Evolutionary conservation across 2,797 vertebrate genomes (phyloP).

Genomic region (Epinephelus awoara): DNA sequence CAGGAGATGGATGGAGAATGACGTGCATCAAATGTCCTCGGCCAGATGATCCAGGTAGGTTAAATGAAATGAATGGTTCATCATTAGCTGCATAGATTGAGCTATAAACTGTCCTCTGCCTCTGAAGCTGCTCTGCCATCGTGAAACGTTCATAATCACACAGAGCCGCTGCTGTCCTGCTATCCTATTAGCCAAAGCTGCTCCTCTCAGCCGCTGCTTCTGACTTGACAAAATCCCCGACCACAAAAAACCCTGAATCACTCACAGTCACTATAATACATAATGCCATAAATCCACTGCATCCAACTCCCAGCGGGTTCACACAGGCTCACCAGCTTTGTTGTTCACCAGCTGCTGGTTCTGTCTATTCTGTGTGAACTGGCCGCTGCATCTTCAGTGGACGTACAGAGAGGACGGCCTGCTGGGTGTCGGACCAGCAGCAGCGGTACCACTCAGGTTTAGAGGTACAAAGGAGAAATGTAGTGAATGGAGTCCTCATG

Average conservation of each 20-base stretch:
- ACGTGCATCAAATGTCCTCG: background rate
- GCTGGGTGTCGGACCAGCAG: background rate
- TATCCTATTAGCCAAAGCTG: conserved; percentile 21
- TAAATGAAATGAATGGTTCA: background rate
- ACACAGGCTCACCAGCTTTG: background rate
- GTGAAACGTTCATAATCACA: conserved; percentile 27
- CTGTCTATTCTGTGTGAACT: background rate
- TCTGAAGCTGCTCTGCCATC: background rate
- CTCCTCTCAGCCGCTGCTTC: conserved; percentile 20
- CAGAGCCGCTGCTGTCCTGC: background rate
- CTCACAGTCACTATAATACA: conserved; percentile 19
- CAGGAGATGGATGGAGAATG: background rate
- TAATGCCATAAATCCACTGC: conserved; percentile 18
- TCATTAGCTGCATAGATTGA: background rate
- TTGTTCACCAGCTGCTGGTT: background rate
- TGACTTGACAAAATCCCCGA: conserved; percentile 19
- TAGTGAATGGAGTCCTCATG: background rate
- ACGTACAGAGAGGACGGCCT: background rate
- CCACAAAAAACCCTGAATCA: conserved; percentile 21
- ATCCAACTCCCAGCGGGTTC: background rate
- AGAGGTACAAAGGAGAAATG: background rate
- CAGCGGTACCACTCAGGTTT: background rate
- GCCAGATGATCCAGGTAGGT: background rate
- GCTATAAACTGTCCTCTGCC: background rate
- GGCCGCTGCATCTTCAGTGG: background rate